Base-by-base conservation (phyloP, 1,140 invertebrate genomes). In the Cydia fagiglandana region DNA sequence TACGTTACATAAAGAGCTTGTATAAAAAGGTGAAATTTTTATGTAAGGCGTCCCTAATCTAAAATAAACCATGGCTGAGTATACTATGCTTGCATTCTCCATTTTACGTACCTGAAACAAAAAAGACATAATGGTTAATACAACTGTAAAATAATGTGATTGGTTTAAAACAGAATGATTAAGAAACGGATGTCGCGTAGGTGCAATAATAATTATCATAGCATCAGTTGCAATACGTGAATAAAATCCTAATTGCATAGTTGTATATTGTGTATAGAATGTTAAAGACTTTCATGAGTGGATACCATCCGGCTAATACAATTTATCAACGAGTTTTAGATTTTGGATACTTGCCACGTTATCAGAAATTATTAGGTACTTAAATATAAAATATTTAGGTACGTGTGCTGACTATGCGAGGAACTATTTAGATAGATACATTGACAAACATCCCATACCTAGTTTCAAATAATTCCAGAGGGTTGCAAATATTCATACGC, bases 91-190 rank as follows among this genome's bases (percentile, higher is more conserved):
- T 24, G 20, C 20, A 24, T 12, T 61, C 20, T 24, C 56, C 17
- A 24, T 4, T 10, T 61, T 61, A 61, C 56, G 56, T 61, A 61
- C 56, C 56, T 61, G 56, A 61, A 61, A 61, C 6, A 61, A 61
- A 61, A 24, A 10, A 24, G 6, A 24, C 20, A 61, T 4, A 6
- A 24, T 24, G 17, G 7, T 61, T 61, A 24, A 47, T n/a, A n/a
- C n/a, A 47, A 47, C 13, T 47, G 13, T 47, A 12, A 47, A 47
- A 47, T 38, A 38, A 38, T 41, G 7, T 41, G 2, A 47, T 47
- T 47, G 3, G 12, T 47, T 13, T 13, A 47, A n/a, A 13, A 56
- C n/a, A 56, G 15, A 56, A 56, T 7, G 17, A 56, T 7, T 17
- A n/a, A 7, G 17, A 53, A 53, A 53, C 13, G 53, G 53, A 56